Evolutionary conservation across 2,888 invertebrate genomes (phyloP).

Genomic region (Drosophila bunnanda): DNA sequence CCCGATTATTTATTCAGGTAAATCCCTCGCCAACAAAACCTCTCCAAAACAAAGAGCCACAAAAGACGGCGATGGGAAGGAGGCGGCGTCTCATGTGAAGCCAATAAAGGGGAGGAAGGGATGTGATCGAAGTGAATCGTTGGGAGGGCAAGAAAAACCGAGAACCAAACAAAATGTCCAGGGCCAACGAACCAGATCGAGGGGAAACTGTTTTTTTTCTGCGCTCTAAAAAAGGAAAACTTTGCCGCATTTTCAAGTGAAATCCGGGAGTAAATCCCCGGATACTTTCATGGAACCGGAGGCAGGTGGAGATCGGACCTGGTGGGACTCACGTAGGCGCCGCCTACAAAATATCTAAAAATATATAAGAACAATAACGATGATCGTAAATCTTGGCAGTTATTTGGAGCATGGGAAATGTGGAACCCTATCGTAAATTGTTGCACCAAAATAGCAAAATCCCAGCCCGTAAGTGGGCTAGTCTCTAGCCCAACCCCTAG

Average conservation of each 20-base stretch:
- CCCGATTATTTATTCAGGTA: constrained; percentile 70
- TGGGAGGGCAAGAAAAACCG: constrained; percentile 10
- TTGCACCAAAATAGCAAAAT: not conserved
- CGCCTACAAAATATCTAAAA: not conserved
- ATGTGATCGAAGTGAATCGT: constrained; percentile 1
- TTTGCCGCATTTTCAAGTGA: not conserved
- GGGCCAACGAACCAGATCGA: constrained; percentile 12
- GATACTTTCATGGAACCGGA: not conserved
- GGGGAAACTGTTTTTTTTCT: not conserved
- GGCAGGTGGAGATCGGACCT: not conserved
- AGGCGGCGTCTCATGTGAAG: constrained; percentile 1
- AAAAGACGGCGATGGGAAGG: not conserved
- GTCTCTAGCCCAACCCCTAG: not conserved
- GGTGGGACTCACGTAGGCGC: constrained; percentile 19
- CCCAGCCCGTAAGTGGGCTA: too few species aligned
- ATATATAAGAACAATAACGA: not conserved
- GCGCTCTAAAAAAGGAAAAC: constrained; percentile 3
- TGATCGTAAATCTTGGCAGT: constrained; percentile 24
- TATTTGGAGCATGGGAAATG: constrained; percentile 20
- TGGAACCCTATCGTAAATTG: constrained; percentile 24
- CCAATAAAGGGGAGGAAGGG: constrained; percentile 11
- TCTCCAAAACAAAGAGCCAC: constrained; percentile 18
- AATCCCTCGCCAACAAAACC: constrained; percentile 66
- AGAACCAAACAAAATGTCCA: too few species aligned
- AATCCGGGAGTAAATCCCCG: constrained; percentile 16